Conservation (phyloP, 2,888 invertebrate species). For the Phasia obesa region DNA sequence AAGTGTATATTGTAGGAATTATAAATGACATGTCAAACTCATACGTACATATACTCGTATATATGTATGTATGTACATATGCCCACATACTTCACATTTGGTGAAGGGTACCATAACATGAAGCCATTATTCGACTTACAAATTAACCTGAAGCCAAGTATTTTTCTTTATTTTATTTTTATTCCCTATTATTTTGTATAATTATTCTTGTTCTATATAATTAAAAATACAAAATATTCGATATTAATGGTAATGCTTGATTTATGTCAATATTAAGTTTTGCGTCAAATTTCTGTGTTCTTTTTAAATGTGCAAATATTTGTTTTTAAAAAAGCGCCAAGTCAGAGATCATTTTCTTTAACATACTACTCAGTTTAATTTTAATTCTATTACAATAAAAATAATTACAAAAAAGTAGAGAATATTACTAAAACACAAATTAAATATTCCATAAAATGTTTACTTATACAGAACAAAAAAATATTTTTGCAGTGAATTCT, state of each 20-base stretch:
- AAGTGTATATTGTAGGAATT: no score
- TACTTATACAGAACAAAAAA: not conserved
- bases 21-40: no score
- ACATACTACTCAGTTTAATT: slow-evolving; percentile 38
- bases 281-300: no score
- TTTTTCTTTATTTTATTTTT: no score
- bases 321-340: not conserved
- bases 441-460: not conserved
- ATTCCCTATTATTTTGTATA: no score
- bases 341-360: slow-evolving; percentile 20
- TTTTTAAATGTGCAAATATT: not conserved
- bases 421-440: slow-evolving; percentile 11
- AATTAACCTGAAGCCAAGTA: no score
- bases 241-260: no score
- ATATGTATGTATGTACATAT: no score
- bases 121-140: no score
- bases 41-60: no score
- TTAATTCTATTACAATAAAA: slow-evolving; percentile 41
- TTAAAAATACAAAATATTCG: not conserved
- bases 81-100: no score
- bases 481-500: not conserved
- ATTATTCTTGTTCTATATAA: not conserved
- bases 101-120: no score
- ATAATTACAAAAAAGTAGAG: not conserved
- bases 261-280: not conserved